phyloP scores from a whole-genome alignment of 2,888 invertebrate genomes.

The Leptura quadrifasciata region DNA sequence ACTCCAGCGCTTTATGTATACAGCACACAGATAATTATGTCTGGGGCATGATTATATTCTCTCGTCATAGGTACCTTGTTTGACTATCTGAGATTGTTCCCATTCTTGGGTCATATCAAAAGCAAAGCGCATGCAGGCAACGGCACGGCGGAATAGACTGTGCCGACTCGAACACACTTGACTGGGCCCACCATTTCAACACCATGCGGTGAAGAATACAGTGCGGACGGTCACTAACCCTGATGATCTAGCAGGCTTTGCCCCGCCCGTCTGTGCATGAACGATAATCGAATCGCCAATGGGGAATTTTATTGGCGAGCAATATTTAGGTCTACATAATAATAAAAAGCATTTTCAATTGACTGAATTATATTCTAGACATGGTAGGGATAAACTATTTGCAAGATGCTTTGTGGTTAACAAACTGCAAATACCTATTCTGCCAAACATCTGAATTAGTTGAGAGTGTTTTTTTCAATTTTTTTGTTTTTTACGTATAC shows the following conservation, averaged over 20 bases:
- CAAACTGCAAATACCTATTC: no score
- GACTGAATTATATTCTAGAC: no score
- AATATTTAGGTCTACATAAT: constrained; percentile 8
- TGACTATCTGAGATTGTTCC: neutral
- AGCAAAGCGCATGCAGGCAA: neutral
- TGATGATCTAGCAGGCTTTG: constrained; percentile 35
- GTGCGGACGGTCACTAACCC: constrained; percentile 43
- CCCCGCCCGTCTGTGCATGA: constrained; percentile 19
- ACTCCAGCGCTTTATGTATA: neutral
- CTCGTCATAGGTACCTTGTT: neutral
- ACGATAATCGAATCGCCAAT: constrained; percentile 27
- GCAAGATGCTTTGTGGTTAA: no score
- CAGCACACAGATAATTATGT: neutral
- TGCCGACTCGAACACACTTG: constrained; percentile 21
- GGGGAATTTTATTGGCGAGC: constrained; percentile 19
- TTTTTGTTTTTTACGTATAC: no score
- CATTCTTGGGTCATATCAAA: neutral
- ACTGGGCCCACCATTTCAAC: constrained; percentile 32
- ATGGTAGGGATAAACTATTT: no score
- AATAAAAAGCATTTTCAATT: neutral
- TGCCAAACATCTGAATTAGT: no score
- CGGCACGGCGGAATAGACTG: neutral
- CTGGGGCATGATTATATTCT: neutral
- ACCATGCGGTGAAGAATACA: constrained; percentile 24
- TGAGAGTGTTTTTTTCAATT: no score